These are phyloP conservation scores for Magallana angulata DNA, from an alignment of 1,140 invertebrate species.

Conservation along the genomic window DNA sequence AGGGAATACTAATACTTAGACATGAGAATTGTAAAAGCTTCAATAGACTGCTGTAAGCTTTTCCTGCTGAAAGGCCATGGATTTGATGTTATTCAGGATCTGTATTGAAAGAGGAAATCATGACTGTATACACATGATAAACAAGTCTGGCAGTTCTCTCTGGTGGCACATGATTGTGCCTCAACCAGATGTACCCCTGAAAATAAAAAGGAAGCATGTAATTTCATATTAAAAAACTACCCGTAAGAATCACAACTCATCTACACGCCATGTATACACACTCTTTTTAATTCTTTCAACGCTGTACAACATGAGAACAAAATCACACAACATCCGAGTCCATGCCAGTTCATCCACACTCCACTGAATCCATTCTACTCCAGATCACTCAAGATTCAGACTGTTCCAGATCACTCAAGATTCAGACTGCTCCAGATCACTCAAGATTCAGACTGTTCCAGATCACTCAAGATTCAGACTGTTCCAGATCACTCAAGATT, in stretches of 20 bases:
- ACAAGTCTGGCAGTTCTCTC: neutral
- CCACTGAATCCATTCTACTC: constrained; percentile 4
- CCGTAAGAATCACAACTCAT: neutral
- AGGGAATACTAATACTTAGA: too few species aligned
- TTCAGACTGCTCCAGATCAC: neutral
- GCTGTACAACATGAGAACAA: constrained; percentile 20
- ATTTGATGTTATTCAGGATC: too few species aligned
- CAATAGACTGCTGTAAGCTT: too few species aligned
- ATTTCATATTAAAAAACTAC: neutral
- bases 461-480: neutral
- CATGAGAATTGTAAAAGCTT: too few species aligned
- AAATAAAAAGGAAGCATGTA: neutral
- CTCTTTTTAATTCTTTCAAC: constrained; percentile 20
- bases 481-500: neutral
- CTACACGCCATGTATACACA: constrained; percentile 21
- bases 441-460: constrained; percentile 1
- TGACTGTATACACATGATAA: too few species aligned
- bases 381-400: constrained; percentile 21
- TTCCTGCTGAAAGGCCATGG: too few species aligned
- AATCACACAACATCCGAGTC: constrained; percentile 22
- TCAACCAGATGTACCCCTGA: neutral
- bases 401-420: neutral
- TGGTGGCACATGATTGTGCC: neutral
- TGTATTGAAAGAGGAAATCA: too few species aligned
- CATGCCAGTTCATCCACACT: constrained; percentile 8